Evolutionary conservation across 2,797 vertebrate genomes (phyloP).

Genomic region (Ptychobarbus kaznakovi): DNA sequence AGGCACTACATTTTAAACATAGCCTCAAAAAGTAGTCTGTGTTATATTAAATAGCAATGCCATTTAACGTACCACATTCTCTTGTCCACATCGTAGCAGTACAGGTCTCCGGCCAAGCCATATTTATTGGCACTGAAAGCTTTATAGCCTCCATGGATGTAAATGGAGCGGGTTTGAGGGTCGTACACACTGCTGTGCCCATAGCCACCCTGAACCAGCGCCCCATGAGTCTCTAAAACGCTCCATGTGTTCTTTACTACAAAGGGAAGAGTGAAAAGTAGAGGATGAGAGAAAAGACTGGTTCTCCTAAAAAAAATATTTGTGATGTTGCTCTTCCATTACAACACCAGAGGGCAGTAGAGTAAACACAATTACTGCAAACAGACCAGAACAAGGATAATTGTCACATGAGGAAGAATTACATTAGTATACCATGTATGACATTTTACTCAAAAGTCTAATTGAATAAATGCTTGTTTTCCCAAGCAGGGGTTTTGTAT

Average conservation of each 20-base stretch:
- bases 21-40: not conserved
- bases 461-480: not conserved
- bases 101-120: slow-evolving; percentile 92
- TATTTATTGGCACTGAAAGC: slow-evolving; percentile 97
- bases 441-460: too few relatives aligned
- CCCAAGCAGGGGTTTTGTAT: too few relatives aligned
- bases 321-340: slow-evolving; percentile 2
- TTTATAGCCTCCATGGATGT: slow-evolving; percentile 96
- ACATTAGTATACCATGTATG: not conserved
- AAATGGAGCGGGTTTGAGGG: slow-evolving; percentile 83
- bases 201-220: slow-evolving; percentile 94
- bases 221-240: slow-evolving; percentile 82
- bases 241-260: slow-evolving; percentile 87
- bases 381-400: not conserved
- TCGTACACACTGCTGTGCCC: slow-evolving; percentile 97
- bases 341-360: slow-evolving; percentile 44
- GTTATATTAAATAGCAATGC: not conserved
- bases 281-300: not conserved
- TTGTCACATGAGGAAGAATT: not conserved
- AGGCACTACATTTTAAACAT: not conserved
- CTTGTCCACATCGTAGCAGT: slow-evolving; percentile 87
- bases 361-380: not conserved
- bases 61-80: slow-evolving; percentile 83
- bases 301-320: not conserved
- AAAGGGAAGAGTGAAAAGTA: not conserved